Conservation (phyloP, 2,888 invertebrate genomes). For the Sarcophaga variegata region DNA sequence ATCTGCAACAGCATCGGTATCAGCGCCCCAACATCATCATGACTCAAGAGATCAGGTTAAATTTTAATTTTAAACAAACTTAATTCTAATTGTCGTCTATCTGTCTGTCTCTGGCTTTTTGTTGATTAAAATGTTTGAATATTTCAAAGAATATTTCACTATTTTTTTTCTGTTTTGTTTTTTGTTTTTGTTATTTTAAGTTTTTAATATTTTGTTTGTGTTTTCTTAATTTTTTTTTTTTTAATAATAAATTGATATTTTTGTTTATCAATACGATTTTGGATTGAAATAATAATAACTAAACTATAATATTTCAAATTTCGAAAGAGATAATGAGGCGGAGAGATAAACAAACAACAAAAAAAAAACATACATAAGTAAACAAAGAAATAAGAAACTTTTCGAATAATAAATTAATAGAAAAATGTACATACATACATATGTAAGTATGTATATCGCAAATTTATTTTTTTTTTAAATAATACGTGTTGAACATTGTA, state of each 20-base stretch:
- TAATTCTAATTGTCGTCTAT: too few relatives aligned
- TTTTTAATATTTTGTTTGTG: conserved; percentile 52
- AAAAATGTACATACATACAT: too few relatives aligned
- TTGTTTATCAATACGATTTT: conserved; percentile 58
- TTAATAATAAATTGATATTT: conserved; percentile 65
- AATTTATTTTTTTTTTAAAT: too few relatives aligned
- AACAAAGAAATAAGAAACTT: background rate
- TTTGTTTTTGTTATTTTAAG: conserved; percentile 53
- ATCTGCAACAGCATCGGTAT: background rate
- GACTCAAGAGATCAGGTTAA: conserved; percentile 68
- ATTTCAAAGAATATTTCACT: conserved; percentile 20
- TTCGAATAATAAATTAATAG: too few relatives aligned
- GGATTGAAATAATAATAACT: conserved; percentile 42
- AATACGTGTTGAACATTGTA: too few relatives aligned
- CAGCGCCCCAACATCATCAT: conserved; percentile 48
- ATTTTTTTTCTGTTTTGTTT: conserved; percentile 31
- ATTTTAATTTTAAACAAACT: conserved; percentile 47
- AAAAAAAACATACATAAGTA: too few relatives aligned
- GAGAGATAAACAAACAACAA: background rate
- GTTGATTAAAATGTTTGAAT: too few relatives aligned
- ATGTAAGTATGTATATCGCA: too few relatives aligned
- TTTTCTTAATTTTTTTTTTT: conserved; percentile 39
- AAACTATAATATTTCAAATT: background rate
- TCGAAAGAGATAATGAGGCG: background rate
- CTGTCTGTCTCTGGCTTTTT: too few relatives aligned